A percentile compares a stretch with the other conserved stretches of the same genome.
These are phyloP conservation scores for Aporophyla lueneburgensis DNA, from an alignment of 2,888 invertebrate genomes.

Conservation along the genomic window DNA sequence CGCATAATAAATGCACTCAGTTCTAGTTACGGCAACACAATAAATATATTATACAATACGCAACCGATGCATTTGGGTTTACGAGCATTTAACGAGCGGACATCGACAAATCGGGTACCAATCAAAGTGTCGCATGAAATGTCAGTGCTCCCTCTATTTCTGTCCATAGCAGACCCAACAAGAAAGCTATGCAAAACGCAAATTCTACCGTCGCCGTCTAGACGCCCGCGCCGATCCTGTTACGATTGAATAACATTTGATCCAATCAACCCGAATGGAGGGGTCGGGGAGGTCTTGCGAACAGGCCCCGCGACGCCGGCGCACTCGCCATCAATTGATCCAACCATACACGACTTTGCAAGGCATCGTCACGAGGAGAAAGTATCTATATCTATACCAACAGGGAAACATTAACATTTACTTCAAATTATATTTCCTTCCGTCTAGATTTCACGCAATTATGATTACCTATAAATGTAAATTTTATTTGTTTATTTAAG, in stretches of 20 bases:
- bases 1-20: conserved; percentile 36
- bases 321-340: conserved; percentile 81
- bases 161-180: conserved; percentile 85
- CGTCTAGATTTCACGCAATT: conserved; percentile 40
- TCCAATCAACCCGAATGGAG: conserved; percentile 88
- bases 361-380: conserved; percentile 57
- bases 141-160: conserved; percentile 89
- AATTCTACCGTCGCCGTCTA: conserved; percentile 89
- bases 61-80: conserved; percentile 69
- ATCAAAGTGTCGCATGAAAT: conserved; percentile 84
- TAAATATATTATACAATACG: conserved; percentile 62
- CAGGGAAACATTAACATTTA: conserved; percentile 55
- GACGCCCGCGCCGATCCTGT: conserved; percentile 82
- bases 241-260: conserved; percentile 89
- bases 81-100: conserved; percentile 78
- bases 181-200: conserved; percentile 88
- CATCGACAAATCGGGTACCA: conserved; percentile 82
- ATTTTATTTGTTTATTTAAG: conserved; percentile 50
- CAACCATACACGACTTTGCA: conserved; percentile 64
- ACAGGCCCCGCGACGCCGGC: conserved; percentile 71
- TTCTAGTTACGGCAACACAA: conserved; percentile 63
- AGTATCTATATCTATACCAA: conserved; percentile 38
- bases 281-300: conserved; percentile 86
- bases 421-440: conserved; percentile 47
- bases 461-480: conserved; percentile 42